Conservation (phyloP, 2,888 invertebrate genomes). For the Oeneis ivallda region DNA sequence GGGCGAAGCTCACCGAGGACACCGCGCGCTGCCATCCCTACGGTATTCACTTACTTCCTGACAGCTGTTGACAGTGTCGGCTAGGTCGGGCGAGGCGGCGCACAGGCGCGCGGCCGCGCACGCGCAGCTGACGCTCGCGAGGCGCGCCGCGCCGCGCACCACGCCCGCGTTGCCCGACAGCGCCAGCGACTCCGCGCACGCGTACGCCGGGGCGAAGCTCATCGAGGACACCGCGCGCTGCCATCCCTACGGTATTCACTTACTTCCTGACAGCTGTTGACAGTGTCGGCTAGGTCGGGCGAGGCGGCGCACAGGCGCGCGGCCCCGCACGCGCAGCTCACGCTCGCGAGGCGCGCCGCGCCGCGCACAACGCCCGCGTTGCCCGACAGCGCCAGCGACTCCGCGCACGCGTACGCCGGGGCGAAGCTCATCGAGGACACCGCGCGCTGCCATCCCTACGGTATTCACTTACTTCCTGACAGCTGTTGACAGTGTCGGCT, state of each 20-base stretch:
- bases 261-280: slow-evolving; percentile 71
- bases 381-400: slow-evolving; percentile 45
- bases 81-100: slow-evolving; percentile 61
- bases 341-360: slow-evolving; percentile 72
- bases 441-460: too few species aligned
- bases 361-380: slow-evolving; percentile 72
- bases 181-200: slow-evolving; percentile 40
- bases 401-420: too few species aligned
- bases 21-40: too few species aligned
- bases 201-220: too few species aligned
- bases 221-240: too few species aligned
- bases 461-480: slow-evolving; percentile 66
- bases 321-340: slow-evolving; percentile 74
- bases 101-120: slow-evolving; percentile 72
- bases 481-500: slow-evolving; percentile 60
- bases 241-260: too few species aligned
- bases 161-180: slow-evolving; percentile 66
- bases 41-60: slow-evolving; percentile 65
- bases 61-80: slow-evolving; percentile 61
- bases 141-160: slow-evolving; percentile 67
- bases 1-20: too few species aligned
- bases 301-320: slow-evolving; percentile 64
- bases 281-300: slow-evolving; percentile 60
- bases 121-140: slow-evolving; percentile 74
- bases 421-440: too few species aligned